phyloP scores from a whole-genome alignment of 2,797 vertebrate genomes.

The Lemur catta region DNA sequence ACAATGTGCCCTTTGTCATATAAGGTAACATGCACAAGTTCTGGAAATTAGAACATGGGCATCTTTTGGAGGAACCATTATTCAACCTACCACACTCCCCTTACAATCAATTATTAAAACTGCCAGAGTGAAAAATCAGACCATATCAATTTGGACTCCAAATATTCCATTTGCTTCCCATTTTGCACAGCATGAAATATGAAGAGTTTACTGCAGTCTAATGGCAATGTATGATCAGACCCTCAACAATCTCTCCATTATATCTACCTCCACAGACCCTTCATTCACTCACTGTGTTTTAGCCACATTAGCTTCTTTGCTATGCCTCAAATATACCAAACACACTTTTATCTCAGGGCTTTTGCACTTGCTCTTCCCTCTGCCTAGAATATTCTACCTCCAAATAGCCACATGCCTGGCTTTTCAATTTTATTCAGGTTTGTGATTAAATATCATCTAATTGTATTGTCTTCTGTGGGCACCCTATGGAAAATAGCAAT shows the following conservation, averaged over 20 bases:
- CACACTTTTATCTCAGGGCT: neutral
- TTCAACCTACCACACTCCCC: neutral
- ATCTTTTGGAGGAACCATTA: neutral
- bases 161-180: neutral
- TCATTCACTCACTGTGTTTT: neutral
- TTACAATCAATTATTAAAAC: neutral
- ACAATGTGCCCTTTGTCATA: neutral
- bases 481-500: neutral
- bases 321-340: neutral
- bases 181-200: neutral
- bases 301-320: neutral
- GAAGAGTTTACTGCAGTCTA: neutral
- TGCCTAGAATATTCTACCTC: neutral
- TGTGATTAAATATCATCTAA: neutral
- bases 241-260: neutral
- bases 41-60: neutral
- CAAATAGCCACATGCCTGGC: neutral
- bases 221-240: neutral
- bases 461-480: neutral
- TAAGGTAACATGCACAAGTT: neutral
- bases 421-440: neutral
- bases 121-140: neutral
- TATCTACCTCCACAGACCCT: neutral
- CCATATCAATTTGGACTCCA: neutral
- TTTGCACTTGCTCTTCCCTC: neutral